Evolutionary conservation across 2,888 invertebrate genomes (phyloP).

Genomic region (Nipponacmea schrenckii): DNA sequence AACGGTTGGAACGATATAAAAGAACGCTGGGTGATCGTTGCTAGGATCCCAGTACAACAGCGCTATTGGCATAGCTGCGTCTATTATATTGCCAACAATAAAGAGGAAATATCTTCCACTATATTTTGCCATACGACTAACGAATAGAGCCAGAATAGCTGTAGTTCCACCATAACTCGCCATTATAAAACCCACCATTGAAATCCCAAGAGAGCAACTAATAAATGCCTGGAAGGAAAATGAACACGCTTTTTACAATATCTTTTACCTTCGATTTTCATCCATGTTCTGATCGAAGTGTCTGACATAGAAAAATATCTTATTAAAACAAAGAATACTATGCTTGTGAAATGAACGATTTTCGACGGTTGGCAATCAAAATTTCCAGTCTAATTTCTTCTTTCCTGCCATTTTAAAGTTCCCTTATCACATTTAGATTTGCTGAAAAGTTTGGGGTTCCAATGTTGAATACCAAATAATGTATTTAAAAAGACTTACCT

Average conservation of each 20-base stretch:
- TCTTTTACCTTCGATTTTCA: too few species aligned
- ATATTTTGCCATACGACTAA: slow-evolving; percentile 12
- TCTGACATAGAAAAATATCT: too few species aligned
- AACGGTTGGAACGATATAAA: slow-evolving; percentile 15
- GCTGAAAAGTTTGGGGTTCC: too few species aligned
- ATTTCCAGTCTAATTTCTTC: too few species aligned
- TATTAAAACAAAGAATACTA: too few species aligned
- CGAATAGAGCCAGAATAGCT: slow-evolving; percentile 8
- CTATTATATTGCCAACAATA: background rate
- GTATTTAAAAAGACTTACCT: slow-evolving; percentile 40
- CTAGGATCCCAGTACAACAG: slow-evolving; percentile 26
- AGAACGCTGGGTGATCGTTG: background rate
- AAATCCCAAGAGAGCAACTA: slow-evolving; percentile 20
- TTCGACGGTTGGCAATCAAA: too few species aligned
- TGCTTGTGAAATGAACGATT: too few species aligned
- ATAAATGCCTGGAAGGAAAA: slow-evolving; percentile 18
- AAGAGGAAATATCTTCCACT: slow-evolving; percentile 15
- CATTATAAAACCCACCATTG: slow-evolving; percentile 21
- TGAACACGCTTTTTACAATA: background rate
- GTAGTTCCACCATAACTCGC: slow-evolving; percentile 15
- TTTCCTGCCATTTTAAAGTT: too few species aligned
- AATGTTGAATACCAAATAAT: too few species aligned
- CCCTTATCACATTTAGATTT: too few species aligned
- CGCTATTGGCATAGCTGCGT: slow-evolving; percentile 26
- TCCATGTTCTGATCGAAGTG: too few species aligned